Percentiles rank a stretch among this genome's conserved stretches.
phyloP scores from a whole-genome alignment of 2,113 vertebrate species.

The human region DNA sequence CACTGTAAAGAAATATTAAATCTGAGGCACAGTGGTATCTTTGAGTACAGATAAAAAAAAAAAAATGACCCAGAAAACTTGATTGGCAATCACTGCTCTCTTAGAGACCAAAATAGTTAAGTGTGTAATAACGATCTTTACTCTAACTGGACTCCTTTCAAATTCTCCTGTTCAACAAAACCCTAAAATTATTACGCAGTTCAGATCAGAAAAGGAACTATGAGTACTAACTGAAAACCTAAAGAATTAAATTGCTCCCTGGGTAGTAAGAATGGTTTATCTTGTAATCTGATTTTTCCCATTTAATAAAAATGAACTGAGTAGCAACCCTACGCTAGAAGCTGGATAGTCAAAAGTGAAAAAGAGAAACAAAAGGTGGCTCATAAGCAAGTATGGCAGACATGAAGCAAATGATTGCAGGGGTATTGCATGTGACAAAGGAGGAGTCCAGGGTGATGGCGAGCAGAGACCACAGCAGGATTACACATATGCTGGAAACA shows the following conservation, averaged over 20 bases:
- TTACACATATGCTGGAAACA: neutral
- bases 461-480: neutral
- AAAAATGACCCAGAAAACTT: constrained; percentile 81
- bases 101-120: constrained; percentile 76
- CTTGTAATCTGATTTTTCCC: neutral
- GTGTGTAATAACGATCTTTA: constrained; percentile 63
- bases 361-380: neutral
- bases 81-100: constrained; percentile 77
- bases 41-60: constrained; percentile 59
- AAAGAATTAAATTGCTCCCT: constrained; percentile 76
- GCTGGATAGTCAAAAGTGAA: neutral
- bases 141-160: constrained; percentile 79
- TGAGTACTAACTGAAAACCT: constrained; percentile 58
- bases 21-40: constrained; percentile 46
- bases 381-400: neutral
- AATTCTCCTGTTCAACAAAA: constrained; percentile 79
- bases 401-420: neutral
- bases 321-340: neutral
- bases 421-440: no score
- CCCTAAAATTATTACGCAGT: constrained; percentile 79
- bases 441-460: no score
- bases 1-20: constrained; percentile 46
- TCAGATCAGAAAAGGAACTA: constrained; percentile 69
- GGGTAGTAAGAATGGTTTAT: constrained; percentile 70
- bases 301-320: neutral